phyloP scores from a whole-genome alignment of 2,888 invertebrate species.

The Rotaria socialis region DNA sequence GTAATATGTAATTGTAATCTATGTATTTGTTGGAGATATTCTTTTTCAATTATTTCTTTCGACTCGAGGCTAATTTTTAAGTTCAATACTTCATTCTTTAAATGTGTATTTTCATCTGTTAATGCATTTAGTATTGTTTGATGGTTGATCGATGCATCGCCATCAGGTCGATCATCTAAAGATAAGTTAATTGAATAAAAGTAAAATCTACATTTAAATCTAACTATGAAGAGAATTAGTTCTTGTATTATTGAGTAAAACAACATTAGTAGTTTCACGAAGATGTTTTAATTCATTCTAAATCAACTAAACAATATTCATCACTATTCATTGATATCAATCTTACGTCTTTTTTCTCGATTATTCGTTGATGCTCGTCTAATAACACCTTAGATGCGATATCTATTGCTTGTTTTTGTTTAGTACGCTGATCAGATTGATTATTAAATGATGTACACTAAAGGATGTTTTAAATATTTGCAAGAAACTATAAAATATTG shows the following conservation, averaged over 20 bases:
- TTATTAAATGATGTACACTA: not conserved
- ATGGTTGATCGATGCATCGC: no score
- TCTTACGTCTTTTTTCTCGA: not conserved
- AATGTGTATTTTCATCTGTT: no score
- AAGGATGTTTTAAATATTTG: not conserved
- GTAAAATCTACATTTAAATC: no score
- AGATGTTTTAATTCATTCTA: not conserved
- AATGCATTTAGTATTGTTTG: no score
- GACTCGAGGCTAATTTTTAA: no score
- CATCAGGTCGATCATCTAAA: no score
- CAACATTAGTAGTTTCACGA: not conserved
- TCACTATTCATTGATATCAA: not conserved
- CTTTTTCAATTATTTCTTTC: no score
- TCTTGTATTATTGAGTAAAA: not conserved
- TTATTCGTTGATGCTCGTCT: not conserved
- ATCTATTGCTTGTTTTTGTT: not conserved
- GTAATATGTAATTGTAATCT: not conserved
- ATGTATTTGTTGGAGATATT: not conserved
- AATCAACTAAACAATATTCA: not conserved
- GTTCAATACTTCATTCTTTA: no score
- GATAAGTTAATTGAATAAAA: no score
- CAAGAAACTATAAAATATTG: no score
- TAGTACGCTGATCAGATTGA: not conserved
- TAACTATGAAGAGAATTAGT: no score
- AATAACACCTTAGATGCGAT: not conserved